Evolutionary conservation across 2,797 vertebrate genomes (phyloP).

Genomic region (Takifugu ocellatus): DNA sequence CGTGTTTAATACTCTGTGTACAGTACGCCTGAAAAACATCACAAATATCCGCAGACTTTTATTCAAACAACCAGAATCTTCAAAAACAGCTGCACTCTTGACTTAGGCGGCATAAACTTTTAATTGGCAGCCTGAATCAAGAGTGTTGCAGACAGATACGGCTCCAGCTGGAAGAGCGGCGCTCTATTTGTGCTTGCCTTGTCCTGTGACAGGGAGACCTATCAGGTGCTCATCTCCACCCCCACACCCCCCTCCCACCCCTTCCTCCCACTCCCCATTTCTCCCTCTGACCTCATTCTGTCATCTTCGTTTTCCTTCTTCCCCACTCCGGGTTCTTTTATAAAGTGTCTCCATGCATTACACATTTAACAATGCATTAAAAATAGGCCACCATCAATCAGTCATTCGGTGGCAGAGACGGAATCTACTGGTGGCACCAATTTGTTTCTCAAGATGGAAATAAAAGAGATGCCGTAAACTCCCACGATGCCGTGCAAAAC

Average conservation of each 20-base stretch:
- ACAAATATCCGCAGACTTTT: slow-evolving; percentile 21
- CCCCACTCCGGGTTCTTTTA: slow-evolving; percentile 76
- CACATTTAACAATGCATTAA: slow-evolving; percentile 80
- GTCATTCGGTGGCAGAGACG: slow-evolving; percentile 61
- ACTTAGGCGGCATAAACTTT: slow-evolving; percentile 50
- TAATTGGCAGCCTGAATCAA: slow-evolving; percentile 52
- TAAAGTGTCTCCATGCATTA: slow-evolving; percentile 78
- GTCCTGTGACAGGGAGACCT: slow-evolving; percentile 77
- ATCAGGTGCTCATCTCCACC: slow-evolving; percentile 72
- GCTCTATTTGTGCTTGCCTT: slow-evolving; percentile 72
- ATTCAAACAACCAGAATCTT: slow-evolving; percentile 37
- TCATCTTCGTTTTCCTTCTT: slow-evolving; percentile 73
- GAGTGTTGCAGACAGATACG: slow-evolving; percentile 58
- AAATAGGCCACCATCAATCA: slow-evolving; percentile 80
- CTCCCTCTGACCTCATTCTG: slow-evolving; percentile 80
- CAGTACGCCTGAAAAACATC: slow-evolving; percentile 8
- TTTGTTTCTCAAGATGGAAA: slow-evolving; percentile 58
- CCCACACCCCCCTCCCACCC: neutral
- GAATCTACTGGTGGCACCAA: slow-evolving; percentile 65
- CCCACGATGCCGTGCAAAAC: slow-evolving; percentile 20
- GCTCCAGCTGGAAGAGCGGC: slow-evolving; percentile 53
- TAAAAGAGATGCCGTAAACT: slow-evolving; percentile 32
- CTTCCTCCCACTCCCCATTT: slow-evolving; percentile 35
- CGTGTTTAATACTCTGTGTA: slow-evolving; percentile 3
- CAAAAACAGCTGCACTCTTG: slow-evolving; percentile 37